These are phyloP conservation scores for Hesperia comma DNA, from an alignment of 2,888 invertebrate genomes.

Conservation along the genomic window DNA sequence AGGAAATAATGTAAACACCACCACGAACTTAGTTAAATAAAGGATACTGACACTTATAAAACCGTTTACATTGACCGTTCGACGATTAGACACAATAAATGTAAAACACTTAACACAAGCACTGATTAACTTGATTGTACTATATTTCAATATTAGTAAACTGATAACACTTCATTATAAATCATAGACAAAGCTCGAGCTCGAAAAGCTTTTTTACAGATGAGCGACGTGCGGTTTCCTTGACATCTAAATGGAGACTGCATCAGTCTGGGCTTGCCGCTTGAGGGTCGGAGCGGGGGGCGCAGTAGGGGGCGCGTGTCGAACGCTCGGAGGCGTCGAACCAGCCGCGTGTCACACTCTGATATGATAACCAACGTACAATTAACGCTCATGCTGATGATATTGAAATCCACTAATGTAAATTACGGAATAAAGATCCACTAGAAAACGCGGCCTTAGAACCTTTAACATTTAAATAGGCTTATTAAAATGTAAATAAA, in stretches of 20 bases:
- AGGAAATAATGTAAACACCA: slow-evolving; percentile 63
- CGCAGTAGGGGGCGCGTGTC: slow-evolving; percentile 69
- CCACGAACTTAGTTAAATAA: slow-evolving; percentile 70
- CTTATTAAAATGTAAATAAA: too few relatives aligned
- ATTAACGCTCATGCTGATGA: slow-evolving; percentile 55
- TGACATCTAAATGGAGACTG: slow-evolving; percentile 69
- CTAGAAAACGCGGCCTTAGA: neutral
- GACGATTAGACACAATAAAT: slow-evolving; percentile 45
- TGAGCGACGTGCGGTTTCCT: slow-evolving; percentile 51
- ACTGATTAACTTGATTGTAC: slow-evolving; percentile 41
- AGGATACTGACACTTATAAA: slow-evolving; percentile 65
- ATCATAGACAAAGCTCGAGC: slow-evolving; percentile 75
- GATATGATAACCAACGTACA: slow-evolving; percentile 79
- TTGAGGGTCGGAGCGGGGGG: slow-evolving; percentile 51
- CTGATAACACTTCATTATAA: slow-evolving; percentile 62
- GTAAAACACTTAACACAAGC: slow-evolving; percentile 49
- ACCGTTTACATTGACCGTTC: slow-evolving; percentile 62
- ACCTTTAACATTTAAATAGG: too few relatives aligned
- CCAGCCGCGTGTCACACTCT: slow-evolving; percentile 68
- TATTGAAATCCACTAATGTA: slow-evolving; percentile 49
- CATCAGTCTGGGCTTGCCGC: slow-evolving; percentile 58
- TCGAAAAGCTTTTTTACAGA: slow-evolving; percentile 63
- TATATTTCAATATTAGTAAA: slow-evolving; percentile 52
- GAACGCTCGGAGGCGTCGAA: slow-evolving; percentile 64
- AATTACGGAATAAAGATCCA: slow-evolving; percentile 47